Percentiles rank a stretch among this genome's conserved stretches.
phyloP scores from a whole-genome alignment of 2,797 vertebrate genomes.

The Hapalemur alaotrensis region DNA sequence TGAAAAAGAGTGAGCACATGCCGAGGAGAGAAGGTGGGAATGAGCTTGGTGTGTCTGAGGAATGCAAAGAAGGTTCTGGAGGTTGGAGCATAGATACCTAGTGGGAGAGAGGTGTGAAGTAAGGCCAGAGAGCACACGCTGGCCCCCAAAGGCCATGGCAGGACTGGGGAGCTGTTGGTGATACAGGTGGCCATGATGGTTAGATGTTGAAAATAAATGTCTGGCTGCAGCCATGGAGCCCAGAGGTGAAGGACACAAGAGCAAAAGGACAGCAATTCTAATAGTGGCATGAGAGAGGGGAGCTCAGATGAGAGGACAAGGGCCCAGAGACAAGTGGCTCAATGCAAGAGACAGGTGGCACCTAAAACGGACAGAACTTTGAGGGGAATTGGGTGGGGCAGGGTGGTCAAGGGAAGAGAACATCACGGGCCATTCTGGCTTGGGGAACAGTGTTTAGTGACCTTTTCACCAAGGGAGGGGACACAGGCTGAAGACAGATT shows the following conservation, averaged over 20 bases:
- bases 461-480: background rate
- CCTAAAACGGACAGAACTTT: background rate
- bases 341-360: background rate
- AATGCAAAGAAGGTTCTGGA: background rate
- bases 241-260: background rate
- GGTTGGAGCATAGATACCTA: background rate
- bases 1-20: background rate
- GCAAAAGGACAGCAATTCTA: background rate
- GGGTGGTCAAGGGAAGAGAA: background rate
- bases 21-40: background rate
- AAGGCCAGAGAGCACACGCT: background rate
- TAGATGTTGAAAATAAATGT: background rate
- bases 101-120: too few species aligned
- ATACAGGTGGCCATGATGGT: fast-evolving
- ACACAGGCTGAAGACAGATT: background rate
- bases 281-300: too few species aligned
- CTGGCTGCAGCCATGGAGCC: background rate
- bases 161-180: background rate
- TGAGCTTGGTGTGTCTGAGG: background rate
- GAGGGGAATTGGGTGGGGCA: background rate
- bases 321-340: background rate
- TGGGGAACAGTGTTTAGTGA: background rate
- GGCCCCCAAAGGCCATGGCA: too few species aligned
- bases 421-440: background rate
- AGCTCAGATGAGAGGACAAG: background rate